Evolutionary conservation across 2,888 invertebrate species (phyloP).

Genomic region (Phorcus lineatus): DNA sequence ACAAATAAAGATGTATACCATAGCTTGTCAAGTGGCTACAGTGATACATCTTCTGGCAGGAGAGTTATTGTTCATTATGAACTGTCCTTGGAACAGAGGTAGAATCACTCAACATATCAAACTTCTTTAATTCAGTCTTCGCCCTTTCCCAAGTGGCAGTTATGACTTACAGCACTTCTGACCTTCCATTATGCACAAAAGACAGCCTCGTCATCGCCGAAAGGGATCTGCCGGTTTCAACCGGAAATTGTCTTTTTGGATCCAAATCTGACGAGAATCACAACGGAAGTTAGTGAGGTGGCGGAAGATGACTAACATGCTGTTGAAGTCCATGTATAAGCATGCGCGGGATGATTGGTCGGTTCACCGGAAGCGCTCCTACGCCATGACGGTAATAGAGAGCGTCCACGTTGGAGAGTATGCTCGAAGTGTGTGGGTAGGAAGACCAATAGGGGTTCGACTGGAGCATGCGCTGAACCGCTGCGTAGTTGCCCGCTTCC

Average conservation of each 20-base stretch:
- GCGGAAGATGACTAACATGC: constrained; percentile 62
- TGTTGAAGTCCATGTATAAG: constrained; percentile 68
- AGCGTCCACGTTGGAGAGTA: constrained; percentile 68
- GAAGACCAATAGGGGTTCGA: constrained; percentile 76
- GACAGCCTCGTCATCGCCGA: too few species aligned
- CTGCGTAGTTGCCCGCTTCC: constrained; percentile 98
- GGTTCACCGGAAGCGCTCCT: constrained; percentile 45
- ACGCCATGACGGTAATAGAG: constrained; percentile 63
- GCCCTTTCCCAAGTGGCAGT: too few species aligned
- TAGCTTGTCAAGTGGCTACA: background rate
- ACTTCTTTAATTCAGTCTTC: too few species aligned
- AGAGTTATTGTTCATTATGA: too few species aligned
- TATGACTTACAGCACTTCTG: too few species aligned
- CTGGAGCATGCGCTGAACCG: constrained; percentile 91
- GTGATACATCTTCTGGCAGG: background rate
- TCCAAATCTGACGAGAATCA: too few species aligned
- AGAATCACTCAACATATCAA: too few species aligned
- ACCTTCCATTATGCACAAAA: too few species aligned
- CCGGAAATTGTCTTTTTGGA: too few species aligned
- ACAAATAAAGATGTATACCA: background rate
- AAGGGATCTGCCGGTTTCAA: too few species aligned
- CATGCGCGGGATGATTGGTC: constrained; percentile 71
- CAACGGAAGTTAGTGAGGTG: constrained; percentile 33
- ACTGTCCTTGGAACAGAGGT: too few species aligned
- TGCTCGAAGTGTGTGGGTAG: constrained; percentile 68